Evolutionary conservation across 2,113 vertebrate species (phyloP), one percentile per base, ranked within the genome.

Genomic region (Mormoops blainvillei): DNA sequence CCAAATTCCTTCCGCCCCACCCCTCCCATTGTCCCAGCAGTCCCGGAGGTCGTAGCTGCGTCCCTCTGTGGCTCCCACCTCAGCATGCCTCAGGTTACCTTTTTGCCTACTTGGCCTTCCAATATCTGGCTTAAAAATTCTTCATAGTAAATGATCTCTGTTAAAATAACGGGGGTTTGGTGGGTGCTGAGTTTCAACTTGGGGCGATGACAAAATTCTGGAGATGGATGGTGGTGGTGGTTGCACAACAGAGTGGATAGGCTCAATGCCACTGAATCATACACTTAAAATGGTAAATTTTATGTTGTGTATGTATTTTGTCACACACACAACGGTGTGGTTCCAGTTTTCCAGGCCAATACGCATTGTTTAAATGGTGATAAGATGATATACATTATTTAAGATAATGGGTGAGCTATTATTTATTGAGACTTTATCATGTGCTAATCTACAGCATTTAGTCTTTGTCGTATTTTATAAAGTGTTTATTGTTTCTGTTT

Each of bases 171-270:
- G 2, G 28, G 48, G 36, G 45, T 52, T 77, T 45, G 26, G n/a
- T 5, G 13, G 7, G 19, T 28, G 10, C 11, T 0, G 20, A 33
- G 13, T n/a, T n/a, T 56, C 20, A 9, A 0, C 28, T 20, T 88
- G 88, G 89, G 28, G 18, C 43, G 22, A 41, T 3, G 26, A 16
- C 0, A 10, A 43, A 8, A 26, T 15, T 11, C 70, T 33, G 19
- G 70, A 31, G 50, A 50, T 11, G 5, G n/a, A 15, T 9, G 4
- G 19, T 20, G 26, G 50, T 63, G 19, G n/a, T 0, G 18, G 24
- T 3, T 12, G 3, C n/a, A 33, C 13, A 9, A 0, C 28, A 26
- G 1, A 1, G 13, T 26, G 93, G 52, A 18, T 4, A 16, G 9
- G 4, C 14, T 41, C 28, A 20, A 10, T 1, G 2, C 33, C 38